Evolutionary conservation across 2,797 vertebrate species (phyloP).

Genomic region (Cossypha niveicapilla): DNA sequence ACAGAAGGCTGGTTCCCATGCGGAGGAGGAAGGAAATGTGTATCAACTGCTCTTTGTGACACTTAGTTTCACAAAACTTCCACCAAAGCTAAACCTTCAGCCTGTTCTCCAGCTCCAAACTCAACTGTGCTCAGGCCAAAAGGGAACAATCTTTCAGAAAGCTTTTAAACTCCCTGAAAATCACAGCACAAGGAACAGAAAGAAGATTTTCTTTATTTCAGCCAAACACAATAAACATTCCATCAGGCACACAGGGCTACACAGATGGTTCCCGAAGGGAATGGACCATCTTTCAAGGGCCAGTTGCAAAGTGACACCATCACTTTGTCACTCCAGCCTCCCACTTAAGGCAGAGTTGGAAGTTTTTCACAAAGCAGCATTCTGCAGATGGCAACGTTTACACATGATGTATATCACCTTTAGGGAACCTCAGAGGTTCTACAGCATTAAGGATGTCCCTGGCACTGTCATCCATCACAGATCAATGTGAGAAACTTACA

Average conservation of each 20-base stretch:
- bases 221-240: not conserved
- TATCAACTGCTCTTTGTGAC: not conserved
- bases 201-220: not conserved
- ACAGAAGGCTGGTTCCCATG: not conserved
- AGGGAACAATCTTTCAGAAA: not conserved
- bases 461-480: not conserved
- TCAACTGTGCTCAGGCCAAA: not conserved
- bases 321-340: slow-evolving; percentile 53
- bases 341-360: not conserved
- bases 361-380: not conserved
- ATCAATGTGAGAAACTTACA: not conserved
- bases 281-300: slow-evolving; percentile 36
- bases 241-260: not conserved
- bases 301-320: slow-evolving; percentile 56
- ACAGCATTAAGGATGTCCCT: not conserved
- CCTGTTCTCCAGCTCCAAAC: not conserved
- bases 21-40: not conserved
- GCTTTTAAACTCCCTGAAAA: not conserved
- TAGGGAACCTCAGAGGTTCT: not conserved
- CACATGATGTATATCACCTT: slow-evolving; percentile 1
- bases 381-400: slow-evolving; percentile 42
- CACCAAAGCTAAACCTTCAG: not conserved
- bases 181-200: not conserved
- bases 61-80: not conserved
- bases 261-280: slow-evolving; percentile 44